Evolutionary conservation across 2,113 vertebrate genomes (phyloP), one percentile per base, ranked within the genome.

Genomic region (Morone saxatilis): DNA sequence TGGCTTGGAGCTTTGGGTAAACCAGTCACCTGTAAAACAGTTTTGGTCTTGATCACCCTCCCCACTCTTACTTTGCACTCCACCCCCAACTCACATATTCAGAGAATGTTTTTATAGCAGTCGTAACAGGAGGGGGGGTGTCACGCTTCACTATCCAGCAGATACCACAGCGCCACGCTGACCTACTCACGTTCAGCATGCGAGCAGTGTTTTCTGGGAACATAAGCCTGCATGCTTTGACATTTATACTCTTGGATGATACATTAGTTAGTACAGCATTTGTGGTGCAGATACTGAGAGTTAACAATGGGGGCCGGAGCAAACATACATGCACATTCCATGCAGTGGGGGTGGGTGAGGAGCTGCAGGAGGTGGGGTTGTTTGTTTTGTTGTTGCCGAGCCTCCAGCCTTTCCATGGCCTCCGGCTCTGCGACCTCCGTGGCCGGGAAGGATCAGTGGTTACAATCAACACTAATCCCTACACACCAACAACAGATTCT

Each of bases 321-420:
- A 69, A 89, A 93, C 81, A 78, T 84, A 86, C 72, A 78, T 66
- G 73, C 80, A 88, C 90, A 92, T 93, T 94, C 88, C 89, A 81
- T 76, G 47, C 54, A 60, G 22, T 12, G 78, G 81, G 78, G 82
- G 89, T 71, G 60, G 83, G 79, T 31, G 50, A 65, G 70, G 51
- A 62, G 40, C 40, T 81, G 68, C 36, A 72, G 13, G 22, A 12
- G 17, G 17, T 51, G 70, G 66, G 50, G 47, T 1, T 73, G 84
- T 86, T 88, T 92, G 86, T 90, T 91, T 88, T 84, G 77, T 82
- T 84, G 71, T 7, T 11, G 20, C 47, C 0, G 3, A 62, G 57
- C 72, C 70, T 69, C 43, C 69, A 48, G 73, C 67, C 38, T 78
- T 86, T 76, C 65, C 62, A 0, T 17, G 47, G 85, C 86, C 78